Evolutionary conservation across 2,888 invertebrate genomes (phyloP).

Genomic region (Hyles lineata): DNA sequence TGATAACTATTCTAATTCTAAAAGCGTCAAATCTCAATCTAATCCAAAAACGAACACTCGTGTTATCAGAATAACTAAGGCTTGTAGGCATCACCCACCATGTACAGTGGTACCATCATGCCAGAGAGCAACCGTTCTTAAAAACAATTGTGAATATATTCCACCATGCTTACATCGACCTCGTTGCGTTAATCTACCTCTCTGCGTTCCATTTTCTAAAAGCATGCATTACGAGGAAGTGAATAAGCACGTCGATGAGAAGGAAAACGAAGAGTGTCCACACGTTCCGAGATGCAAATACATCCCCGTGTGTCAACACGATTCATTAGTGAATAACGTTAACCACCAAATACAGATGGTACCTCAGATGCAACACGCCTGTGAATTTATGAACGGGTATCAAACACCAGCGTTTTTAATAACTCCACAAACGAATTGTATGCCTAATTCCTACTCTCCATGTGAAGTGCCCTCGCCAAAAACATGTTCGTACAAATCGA

Average conservation of each 20-base stretch:
- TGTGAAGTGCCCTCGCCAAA: constrained; percentile 44
- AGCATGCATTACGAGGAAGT: constrained; percentile 60
- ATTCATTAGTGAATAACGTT: constrained; percentile 48
- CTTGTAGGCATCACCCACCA: constrained; percentile 76
- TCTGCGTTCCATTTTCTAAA: constrained; percentile 71
- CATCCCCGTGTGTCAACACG: constrained; percentile 54
- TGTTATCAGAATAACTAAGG: constrained; percentile 72
- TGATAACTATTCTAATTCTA: constrained; percentile 50
- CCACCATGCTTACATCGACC: constrained; percentile 75
- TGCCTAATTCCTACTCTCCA: constrained; percentile 48
- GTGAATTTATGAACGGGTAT: constrained; percentile 52
- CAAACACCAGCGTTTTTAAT: constrained; percentile 47
- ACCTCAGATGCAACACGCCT: constrained; percentile 54
- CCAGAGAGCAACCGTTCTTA: constrained; percentile 68
- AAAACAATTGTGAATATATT: constrained; percentile 72
- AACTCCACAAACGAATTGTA: constrained; percentile 50
- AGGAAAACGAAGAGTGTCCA: constrained; percentile 49
- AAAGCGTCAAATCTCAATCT: constrained; percentile 49
- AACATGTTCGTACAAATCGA: constrained; percentile 51
- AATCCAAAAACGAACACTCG: constrained; percentile 53
- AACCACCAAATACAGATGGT: constrained; percentile 51
- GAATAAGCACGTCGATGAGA: constrained; percentile 49
- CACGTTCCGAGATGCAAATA: constrained; percentile 56
- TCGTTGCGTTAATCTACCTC: constrained; percentile 73
- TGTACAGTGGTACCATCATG: constrained; percentile 78